Evolutionary conservation across 2,797 vertebrate genomes (phyloP).

Genomic region (Potorous gilbertii): DNA sequence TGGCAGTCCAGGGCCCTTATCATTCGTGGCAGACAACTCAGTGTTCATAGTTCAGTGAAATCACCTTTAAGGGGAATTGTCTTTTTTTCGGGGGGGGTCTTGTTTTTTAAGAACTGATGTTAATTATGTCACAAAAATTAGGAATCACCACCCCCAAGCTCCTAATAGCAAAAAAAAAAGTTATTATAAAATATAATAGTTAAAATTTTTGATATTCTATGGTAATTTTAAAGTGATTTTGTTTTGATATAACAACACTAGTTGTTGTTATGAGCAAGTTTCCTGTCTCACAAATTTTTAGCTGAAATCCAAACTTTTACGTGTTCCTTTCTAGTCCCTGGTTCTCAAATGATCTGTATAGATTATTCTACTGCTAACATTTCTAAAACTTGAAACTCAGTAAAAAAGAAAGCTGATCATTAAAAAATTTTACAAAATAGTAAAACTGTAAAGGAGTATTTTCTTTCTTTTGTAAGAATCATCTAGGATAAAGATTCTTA

Average conservation of each 20-base stretch:
- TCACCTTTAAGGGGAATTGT: rapidly evolving
- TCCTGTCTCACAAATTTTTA: not conserved
- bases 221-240: not conserved
- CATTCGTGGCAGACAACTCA: not conserved
- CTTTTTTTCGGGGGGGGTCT: not conserved
- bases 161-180: not conserved
- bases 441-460: not conserved
- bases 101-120: not conserved
- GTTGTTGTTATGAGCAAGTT: not conserved
- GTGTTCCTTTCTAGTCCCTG: not conserved
- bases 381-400: not conserved
- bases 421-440: not conserved
- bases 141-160: not conserved
- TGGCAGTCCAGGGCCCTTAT: rapidly evolving
- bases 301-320: slow-evolving; percentile 5
- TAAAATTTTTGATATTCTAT: not conserved
- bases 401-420: not conserved
- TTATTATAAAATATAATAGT: not conserved
- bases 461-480: slow-evolving; percentile 8
- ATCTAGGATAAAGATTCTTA: slow-evolving; percentile 14
- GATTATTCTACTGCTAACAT: not conserved
- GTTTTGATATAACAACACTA: not conserved
- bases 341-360: not conserved
- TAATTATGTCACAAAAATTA: not conserved
- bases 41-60: not conserved